phyloP scores from a whole-genome alignment of 1,140 invertebrate species.

The Drosophila varians region DNA sequence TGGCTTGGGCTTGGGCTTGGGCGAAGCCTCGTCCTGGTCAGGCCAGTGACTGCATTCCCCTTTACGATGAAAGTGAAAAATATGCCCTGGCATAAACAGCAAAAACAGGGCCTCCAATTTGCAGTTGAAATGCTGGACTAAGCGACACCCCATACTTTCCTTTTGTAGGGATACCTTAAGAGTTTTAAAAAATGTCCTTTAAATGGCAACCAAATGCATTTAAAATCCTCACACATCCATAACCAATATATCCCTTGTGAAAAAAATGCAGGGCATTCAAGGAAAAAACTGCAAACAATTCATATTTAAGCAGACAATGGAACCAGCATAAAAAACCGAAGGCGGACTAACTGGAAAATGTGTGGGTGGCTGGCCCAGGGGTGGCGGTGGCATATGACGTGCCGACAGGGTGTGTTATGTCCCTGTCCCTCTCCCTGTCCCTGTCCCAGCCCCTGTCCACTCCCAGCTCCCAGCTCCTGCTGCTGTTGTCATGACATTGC shows the following conservation, averaged over 20 bases:
- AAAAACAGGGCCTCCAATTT: background rate
- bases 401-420: constrained; percentile 52
- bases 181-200: background rate
- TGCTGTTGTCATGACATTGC: constrained; percentile 41
- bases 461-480: background rate
- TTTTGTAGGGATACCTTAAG: background rate
- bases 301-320: constrained; percentile 45
- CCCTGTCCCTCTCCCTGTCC: background rate
- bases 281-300: constrained; percentile 45
- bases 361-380: constrained; percentile 23
- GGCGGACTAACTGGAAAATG: constrained; percentile 28
- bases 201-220: background rate
- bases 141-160: background rate
- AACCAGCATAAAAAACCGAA: constrained; percentile 6
- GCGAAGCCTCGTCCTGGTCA: constrained; percentile 37
- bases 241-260: background rate
- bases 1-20: background rate
- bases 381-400: constrained; percentile 46
- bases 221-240: background rate
- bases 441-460: background rate
- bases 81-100: constrained; percentile 23
- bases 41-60: constrained; percentile 16
- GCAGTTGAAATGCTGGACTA: background rate
- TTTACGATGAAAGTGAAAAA: constrained; percentile 53
- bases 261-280: background rate